Conservation (phyloP, 2,113 vertebrate genomes). For the Tupaia tana region DNA sequence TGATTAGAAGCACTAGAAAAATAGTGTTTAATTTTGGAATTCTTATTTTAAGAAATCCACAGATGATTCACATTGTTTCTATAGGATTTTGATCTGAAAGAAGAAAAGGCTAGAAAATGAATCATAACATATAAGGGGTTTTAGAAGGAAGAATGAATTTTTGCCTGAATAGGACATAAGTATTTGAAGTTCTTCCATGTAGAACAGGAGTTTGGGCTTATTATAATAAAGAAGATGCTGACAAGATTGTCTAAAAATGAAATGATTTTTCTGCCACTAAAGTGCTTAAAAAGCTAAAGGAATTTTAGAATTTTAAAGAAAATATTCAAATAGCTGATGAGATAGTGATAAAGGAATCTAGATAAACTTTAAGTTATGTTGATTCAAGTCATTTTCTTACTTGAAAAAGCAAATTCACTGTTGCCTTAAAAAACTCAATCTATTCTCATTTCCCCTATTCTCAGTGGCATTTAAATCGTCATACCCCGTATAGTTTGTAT, state of each 20-base stretch:
- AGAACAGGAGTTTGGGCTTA: not conserved
- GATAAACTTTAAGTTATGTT: not conserved
- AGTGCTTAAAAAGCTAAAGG: not conserved
- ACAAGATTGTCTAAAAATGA: slow-evolving; percentile 27
- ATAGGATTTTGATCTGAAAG: slow-evolving; percentile 6
- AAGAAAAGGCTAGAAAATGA: slow-evolving; percentile 38
- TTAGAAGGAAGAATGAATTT: slow-evolving; percentile 7
- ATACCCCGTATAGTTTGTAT: not conserved
- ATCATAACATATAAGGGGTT: not conserved
- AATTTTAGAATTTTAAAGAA: slow-evolving; percentile 21
- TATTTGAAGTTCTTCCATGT: slow-evolving; percentile 24
- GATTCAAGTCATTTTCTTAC: not conserved
- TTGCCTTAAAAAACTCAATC: not conserved
- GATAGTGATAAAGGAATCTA: not conserved
- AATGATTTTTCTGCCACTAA: not conserved
- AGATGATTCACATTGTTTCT: not conserved
- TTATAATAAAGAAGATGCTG: not conserved
- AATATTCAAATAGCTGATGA: not conserved
- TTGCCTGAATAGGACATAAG: not conserved
- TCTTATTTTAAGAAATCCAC: slow-evolving; percentile 4
- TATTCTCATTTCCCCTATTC: not conserved
- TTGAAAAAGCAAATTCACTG: not conserved
- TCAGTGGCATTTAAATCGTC: not conserved
- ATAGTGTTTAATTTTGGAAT: not conserved
- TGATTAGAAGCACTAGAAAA: not conserved